Evolutionary conservation across 2,888 invertebrate genomes (phyloP).

Genomic region (Latrodectus elegans): DNA sequence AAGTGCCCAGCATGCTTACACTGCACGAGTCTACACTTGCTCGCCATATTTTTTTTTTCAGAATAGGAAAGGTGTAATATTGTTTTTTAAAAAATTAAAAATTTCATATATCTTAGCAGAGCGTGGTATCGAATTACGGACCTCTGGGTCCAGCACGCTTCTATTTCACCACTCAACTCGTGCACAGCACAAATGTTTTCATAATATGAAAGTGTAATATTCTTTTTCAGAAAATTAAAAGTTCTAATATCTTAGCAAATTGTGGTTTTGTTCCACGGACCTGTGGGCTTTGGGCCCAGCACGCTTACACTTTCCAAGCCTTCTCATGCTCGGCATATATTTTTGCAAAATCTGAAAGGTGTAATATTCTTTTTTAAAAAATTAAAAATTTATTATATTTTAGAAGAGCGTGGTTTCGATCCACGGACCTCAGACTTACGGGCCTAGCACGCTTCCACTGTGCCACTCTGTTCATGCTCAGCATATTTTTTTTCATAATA

Average conservation of each 20-base stretch:
- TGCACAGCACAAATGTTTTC: background rate
- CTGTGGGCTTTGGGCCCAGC: constrained; percentile 31
- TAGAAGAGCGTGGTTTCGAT: background rate
- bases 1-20: too few relatives aligned
- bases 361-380: background rate
- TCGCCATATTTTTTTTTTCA: too few relatives aligned
- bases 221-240: background rate
- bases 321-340: background rate
- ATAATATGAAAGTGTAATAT: background rate
- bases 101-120: background rate
- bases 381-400: background rate
- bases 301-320: constrained; percentile 21
- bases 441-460: constrained; percentile 10
- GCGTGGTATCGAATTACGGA: constrained; percentile 26
- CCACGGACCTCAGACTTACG: constrained; percentile 21
- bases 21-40: too few relatives aligned
- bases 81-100: background rate
- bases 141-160: constrained; percentile 30
- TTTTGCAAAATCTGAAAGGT: background rate
- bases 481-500: too few relatives aligned
- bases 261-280: constrained; percentile 26
- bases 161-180: constrained; percentile 17
- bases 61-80: too few relatives aligned
- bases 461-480: background rate
- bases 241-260: background rate